Base-by-base conservation (phyloP, 2,888 invertebrate genomes). In the Pilophorus perplexus region DNA sequence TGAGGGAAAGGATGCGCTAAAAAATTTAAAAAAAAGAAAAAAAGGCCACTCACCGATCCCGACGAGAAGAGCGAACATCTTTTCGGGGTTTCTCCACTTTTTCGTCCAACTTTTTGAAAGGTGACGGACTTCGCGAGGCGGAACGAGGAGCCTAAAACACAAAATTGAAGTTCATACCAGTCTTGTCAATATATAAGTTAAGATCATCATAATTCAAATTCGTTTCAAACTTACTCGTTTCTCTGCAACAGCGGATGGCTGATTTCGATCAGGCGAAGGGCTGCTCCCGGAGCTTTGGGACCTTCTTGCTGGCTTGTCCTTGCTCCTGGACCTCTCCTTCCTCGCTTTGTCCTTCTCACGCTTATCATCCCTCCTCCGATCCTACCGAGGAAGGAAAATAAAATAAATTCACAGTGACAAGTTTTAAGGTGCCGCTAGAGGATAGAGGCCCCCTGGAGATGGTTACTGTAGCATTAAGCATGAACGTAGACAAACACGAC, bases 111-210 rank as follows among this genome's bases (percentile, higher is more conserved):
- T 83, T 83, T 73, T 87, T 85, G 77, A 91, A 90, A 44, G 91
- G 90, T 14, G 91, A 90, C 12, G 91, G 90, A 0, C 90, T 91
- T 70, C 90, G 83, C n/a, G 91, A 91, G 44, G 90, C 80, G 74
- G 90, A 68, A 16, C 57, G 52, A 44, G 64, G 60, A 50, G 64
- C 50, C 68, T 70, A 57, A 22, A 66, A 46, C 8, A 23, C 20
- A 50, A 23, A 20, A 50, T 50, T 16, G 38, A 8, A 55, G 44
- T 16, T 5, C 6, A 55, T 37, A 55, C 5, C 55, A 50, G 50
- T 33, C 33, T 33, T 33, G 33, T n/a, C n/a, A 44, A 14, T 44
- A 10, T 12, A 8, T 14, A 44, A 44, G 14, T 8, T 8, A 10
- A 6, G 14, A 33, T 33, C 33, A 33, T 33, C 33, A 8, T 12